These are phyloP conservation scores for Siphamia tubifer DNA, from an alignment of 2,113 vertebrate species.

Conservation along the genomic window DNA sequence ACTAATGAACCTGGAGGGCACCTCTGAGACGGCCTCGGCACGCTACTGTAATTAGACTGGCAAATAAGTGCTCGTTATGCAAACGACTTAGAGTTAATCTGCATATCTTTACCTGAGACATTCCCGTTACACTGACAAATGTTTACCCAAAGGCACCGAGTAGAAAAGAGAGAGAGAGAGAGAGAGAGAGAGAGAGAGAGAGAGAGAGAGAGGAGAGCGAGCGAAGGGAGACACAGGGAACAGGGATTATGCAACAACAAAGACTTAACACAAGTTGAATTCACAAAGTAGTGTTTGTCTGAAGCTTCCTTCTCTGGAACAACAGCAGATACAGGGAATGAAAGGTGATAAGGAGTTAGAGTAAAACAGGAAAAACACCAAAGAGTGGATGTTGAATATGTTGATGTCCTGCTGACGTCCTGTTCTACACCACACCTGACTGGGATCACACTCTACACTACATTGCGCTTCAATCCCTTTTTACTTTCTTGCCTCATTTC, in stretches of 20 bases:
- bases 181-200: no score
- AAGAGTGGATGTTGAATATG: no score
- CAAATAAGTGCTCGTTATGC: constrained; percentile 75
- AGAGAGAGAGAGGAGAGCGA: neutral
- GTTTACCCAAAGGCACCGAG: constrained; percentile 60
- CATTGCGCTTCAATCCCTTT: no score
- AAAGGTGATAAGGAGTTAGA: neutral
- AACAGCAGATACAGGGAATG: neutral
- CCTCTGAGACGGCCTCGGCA: constrained; percentile 57
- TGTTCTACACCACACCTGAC: no score
- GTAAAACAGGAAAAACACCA: no score
- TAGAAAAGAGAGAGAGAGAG: constrained; percentile 26
- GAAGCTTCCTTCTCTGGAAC: neutral
- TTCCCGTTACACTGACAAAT: constrained; percentile 46
- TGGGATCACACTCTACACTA: no score
- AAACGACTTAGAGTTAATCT: constrained; percentile 64
- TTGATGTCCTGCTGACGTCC: no score
- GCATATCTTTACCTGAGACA: constrained; percentile 74
- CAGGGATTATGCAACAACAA: neutral
- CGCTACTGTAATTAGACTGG: constrained; percentile 66
- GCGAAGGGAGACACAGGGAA: neutral
- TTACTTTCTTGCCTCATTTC: no score
- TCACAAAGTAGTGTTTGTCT: neutral
- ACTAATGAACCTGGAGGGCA: constrained; percentile 73
- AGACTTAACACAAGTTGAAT: neutral